Evolutionary conservation across 2,113 vertebrate species (phyloP).

Genomic region (Peucedramus taeniatus): DNA sequence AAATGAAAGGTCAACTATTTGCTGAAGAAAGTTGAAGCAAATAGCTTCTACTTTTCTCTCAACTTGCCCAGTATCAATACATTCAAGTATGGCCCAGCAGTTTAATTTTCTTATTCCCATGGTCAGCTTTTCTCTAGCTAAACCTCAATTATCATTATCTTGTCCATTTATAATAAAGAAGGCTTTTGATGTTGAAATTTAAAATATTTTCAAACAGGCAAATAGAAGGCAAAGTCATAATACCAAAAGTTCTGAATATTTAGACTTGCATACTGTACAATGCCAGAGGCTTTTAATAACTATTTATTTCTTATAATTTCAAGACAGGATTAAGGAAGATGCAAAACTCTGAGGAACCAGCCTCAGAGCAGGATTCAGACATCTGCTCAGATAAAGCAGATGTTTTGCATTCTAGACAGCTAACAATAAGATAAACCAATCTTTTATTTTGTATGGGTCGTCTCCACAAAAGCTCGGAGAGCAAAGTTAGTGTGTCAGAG

Average conservation of each 20-base stretch:
- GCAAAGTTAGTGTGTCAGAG: not conserved
- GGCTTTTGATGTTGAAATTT: not conserved
- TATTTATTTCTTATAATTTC: not conserved
- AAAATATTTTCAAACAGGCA: not conserved
- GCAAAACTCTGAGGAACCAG: not conserved
- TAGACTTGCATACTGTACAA: not conserved
- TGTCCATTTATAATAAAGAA: not conserved
- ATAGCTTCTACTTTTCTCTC: not conserved
- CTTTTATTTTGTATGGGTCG: not conserved
- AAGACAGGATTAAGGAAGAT: not conserved
- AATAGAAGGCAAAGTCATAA: not conserved
- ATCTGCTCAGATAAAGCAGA: conserved; percentile 12
- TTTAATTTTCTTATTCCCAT: not conserved
- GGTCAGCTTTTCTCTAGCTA: not conserved
- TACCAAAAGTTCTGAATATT: not conserved
- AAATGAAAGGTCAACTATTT: not conserved
- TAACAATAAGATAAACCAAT: not conserved
- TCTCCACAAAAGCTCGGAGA: not conserved
- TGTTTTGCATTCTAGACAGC: conserved; percentile 16
- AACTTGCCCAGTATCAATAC: not conserved
- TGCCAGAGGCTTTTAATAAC: not conserved
- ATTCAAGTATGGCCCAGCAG: not conserved
- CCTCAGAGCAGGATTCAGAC: not conserved
- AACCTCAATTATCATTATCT: not conserved
- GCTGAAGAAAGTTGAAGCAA: no score